Conservation (phyloP, 2,888 invertebrate genomes). For the Tridacna crocea region DNA sequence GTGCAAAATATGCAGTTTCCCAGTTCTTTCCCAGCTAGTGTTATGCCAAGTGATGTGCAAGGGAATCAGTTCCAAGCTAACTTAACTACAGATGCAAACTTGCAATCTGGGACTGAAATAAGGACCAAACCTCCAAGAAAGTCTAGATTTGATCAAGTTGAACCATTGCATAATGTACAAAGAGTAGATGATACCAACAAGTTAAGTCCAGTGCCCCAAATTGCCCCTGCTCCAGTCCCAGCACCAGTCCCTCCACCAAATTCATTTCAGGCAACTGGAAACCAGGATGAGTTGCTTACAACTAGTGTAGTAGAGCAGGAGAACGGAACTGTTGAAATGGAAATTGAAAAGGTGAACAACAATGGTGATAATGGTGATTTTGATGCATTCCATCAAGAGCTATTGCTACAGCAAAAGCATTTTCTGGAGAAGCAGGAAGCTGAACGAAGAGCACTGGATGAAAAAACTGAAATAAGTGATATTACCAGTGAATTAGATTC, state of each 20-base stretch:
- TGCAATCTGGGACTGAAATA: background rate
- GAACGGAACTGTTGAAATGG: background rate
- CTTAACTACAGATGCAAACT: background rate
- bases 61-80: background rate
- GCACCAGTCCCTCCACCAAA: constrained; percentile 13
- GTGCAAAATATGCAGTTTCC: background rate
- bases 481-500: background rate
- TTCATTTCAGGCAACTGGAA: background rate
- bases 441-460: constrained; percentile 21
- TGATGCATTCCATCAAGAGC: constrained; percentile 19
- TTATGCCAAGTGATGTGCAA: background rate
- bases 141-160: constrained; percentile 43
- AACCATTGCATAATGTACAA: constrained; percentile 9
- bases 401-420: constrained; percentile 2
- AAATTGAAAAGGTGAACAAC: background rate
- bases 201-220: background rate
- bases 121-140: background rate
- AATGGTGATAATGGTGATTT: background rate
- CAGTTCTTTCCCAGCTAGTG: background rate
- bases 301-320: background rate
- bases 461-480: background rate
- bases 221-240: background rate
- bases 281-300: background rate
- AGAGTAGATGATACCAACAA: background rate
- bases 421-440: constrained; percentile 11